phyloP scores from a whole-genome alignment of 2,888 invertebrate species.

The Sinhomidia bicolor region DNA sequence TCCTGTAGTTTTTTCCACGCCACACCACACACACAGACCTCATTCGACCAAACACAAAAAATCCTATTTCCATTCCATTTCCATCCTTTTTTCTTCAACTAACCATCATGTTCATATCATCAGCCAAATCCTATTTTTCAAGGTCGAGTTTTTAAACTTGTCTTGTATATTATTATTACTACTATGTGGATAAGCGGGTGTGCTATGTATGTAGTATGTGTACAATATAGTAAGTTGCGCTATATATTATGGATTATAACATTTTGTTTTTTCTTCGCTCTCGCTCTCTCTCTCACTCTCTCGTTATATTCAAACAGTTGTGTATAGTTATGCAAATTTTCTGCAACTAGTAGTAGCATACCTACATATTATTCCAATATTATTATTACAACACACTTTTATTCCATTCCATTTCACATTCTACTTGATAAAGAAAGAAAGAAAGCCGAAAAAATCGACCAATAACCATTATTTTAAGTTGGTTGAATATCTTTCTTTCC shows the following conservation, averaged over 20 bases:
- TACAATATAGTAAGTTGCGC: too few species aligned
- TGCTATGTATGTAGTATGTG: too few species aligned
- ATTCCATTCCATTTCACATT: not conserved
- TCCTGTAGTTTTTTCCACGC: not conserved
- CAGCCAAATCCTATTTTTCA: conserved; percentile 32
- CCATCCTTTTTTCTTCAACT: conserved; percentile 13
- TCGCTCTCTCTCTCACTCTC: not conserved
- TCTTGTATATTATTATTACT: conserved; percentile 1
- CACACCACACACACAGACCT: too few species aligned
- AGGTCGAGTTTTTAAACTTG: conserved; percentile 20
- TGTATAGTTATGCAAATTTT: not conserved
- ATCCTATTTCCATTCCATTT: conserved; percentile 26
- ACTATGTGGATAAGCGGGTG: too few species aligned
- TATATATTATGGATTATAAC: not conserved
- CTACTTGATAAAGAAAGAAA: not conserved
- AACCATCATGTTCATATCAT: not conserved
- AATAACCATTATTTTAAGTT: conserved; percentile 2
- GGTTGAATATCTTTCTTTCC: too few species aligned
- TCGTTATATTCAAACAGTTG: not conserved
- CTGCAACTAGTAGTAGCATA: too few species aligned
- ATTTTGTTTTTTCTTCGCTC: not conserved
- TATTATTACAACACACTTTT: too few species aligned
- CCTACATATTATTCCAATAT: too few species aligned
- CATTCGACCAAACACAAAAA: conserved; percentile 11
- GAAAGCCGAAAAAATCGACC: not conserved